Evolutionary conservation across 2,888 invertebrate species (phyloP), one percentile per base, ranked within the genome.

Genomic region (Timema podura): DNA sequence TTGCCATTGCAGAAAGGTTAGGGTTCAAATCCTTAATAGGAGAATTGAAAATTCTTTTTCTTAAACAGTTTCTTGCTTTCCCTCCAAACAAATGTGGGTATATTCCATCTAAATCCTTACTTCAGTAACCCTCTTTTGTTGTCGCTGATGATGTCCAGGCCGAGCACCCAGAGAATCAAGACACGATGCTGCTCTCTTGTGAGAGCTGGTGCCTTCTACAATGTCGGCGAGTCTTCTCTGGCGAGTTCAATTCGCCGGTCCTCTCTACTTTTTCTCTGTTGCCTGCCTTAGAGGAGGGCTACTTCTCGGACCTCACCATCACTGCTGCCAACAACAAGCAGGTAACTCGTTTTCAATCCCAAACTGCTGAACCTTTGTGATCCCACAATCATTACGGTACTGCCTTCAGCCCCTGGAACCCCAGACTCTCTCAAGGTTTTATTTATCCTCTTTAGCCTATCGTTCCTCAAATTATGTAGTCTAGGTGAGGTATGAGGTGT

Each of bases 211-310:
- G 87, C 79, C 83, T 85, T 72, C 79, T 89, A 69, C 84, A 87
- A 75, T 89, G 89, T 78, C 85, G 85, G 76, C 83, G 86, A 76
- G 81, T 88, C 61, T 79, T 79, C 72, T 83, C 84, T 59, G 81
- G 82, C 64, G 81, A 83, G 68, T 80, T 80, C 1, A 82, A 81
- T 66, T 75, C 81, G 57, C 81, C 82, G 1, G 80, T 82, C 71
- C 85, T 86, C 75, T 81, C 84, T 57, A 85, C 87, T 9, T 89
- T 86, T 78, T 86, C 86, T n/a, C 84, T 89, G 72, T 79, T 86
- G n/a, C 84, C 86, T 69, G 89, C 89, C 49, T 80, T 89, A 67
- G 85, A 87, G 74, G 87, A 89, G 75, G 86, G 87, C 0, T 89
- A 86, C 78, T 89, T 89, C 77, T 85, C 86, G 71, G 89, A 89